These are phyloP conservation scores for Sphyrna mokarran DNA, from an alignment of 2,113 vertebrate genomes.

Conservation along the genomic window DNA sequence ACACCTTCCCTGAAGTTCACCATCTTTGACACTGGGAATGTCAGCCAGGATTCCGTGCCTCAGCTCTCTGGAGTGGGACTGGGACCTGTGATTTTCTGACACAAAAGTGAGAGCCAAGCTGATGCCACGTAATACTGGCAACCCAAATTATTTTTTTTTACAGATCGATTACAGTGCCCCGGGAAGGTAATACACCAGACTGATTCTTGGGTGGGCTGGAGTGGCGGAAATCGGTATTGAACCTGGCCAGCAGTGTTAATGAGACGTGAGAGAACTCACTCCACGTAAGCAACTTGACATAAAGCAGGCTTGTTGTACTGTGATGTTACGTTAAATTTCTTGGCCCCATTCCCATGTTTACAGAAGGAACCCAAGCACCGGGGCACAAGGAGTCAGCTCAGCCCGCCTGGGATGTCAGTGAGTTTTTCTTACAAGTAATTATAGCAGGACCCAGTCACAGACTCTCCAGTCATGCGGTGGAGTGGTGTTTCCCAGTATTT, in stretches of 20 bases:
- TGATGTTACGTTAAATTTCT: neutral
- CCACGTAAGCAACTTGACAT: neutral
- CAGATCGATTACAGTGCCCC: neutral
- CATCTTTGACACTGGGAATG: neutral
- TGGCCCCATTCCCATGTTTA: neutral
- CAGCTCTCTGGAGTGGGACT: neutral
- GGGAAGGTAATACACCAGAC: neutral
- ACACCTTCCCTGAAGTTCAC: too few species aligned
- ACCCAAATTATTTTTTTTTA: neutral
- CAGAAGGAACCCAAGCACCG: neutral
- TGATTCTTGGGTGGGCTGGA: neutral
- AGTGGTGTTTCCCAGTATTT: neutral
- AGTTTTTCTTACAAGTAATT: constrained; percentile 9
- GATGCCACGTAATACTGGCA: neutral
- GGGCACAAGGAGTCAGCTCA: neutral
- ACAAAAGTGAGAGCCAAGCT: neutral
- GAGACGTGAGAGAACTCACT: neutral
- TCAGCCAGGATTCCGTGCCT: neutral
- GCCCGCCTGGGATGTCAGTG: neutral
- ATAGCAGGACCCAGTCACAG: neutral
- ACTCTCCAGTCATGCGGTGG: too few species aligned
- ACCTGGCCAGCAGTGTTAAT: neutral
- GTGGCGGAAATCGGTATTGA: neutral
- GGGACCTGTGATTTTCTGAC: neutral
- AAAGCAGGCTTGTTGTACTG: neutral